Conservation (phyloP, 1,140 invertebrate genomes). For the Zophobas morio region DNA sequence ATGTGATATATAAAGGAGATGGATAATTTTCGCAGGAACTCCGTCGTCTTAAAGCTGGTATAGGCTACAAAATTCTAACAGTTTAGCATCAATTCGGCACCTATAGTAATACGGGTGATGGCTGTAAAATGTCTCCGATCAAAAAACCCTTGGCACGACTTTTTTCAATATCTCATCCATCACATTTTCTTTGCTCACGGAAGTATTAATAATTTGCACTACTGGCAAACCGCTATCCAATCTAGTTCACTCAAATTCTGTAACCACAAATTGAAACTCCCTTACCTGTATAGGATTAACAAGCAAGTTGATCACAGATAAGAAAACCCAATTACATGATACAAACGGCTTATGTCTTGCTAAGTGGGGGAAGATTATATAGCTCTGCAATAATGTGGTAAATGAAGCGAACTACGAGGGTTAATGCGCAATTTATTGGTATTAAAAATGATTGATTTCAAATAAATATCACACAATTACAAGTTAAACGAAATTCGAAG, state of each 20-base stretch:
- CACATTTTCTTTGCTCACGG: background rate
- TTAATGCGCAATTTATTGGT: constrained; percentile 5
- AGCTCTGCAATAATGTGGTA: constrained; percentile 17
- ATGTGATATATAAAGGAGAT: constrained; percentile 37
- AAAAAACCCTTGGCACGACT: background rate
- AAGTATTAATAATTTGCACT: background rate
- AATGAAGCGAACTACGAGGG: constrained; percentile 8
- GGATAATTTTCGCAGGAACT: constrained; percentile 12
- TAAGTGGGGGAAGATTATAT: background rate
- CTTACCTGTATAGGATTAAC: background rate
- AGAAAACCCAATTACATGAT: background rate
- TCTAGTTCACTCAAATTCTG: background rate
- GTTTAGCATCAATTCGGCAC: background rate
- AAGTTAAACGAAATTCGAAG: too few species aligned
- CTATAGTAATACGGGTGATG: background rate
- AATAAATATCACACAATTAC: too few species aligned
- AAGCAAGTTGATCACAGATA: background rate
- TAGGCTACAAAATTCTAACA: background rate
- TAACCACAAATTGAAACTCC: background rate
- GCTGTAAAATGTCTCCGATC: background rate
- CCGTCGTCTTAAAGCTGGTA: background rate
- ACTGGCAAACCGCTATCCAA: background rate
- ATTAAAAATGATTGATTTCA: constrained; percentile 15
- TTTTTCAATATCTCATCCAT: background rate
- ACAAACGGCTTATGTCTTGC: constrained; percentile 7